Evolutionary conservation across 2,113 vertebrate species (phyloP), one percentile per base, ranked within the genome.

Genomic region (Rhodinocichla rosea): DNA sequence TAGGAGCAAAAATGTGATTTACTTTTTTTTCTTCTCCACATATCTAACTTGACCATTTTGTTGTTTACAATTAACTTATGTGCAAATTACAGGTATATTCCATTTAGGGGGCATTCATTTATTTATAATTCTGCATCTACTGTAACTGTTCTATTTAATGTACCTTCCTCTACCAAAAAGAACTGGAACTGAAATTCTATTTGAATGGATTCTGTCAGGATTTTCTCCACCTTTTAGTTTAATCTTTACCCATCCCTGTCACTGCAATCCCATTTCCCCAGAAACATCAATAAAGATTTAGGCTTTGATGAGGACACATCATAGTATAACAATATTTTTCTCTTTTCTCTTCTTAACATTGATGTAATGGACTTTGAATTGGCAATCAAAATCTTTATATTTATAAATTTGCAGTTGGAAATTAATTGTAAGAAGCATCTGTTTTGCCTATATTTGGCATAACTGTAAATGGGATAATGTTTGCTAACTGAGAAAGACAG

Each of bases 401-500:
- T 90, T 92, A 77, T 52, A 92, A 87, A 80, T 77, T 39, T 93
- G 16, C n/a, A 62, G 50, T 76, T 83, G 53, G 24, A 80, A 88
- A 94, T 80, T 83, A 83, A 40, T 85, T 93, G 67, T 57, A n/a
- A 83, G 55, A n/a, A 82, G 24, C 84, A 94, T 89, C 92, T 92
- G 73, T 67, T 94, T 78, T 87, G 60, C n/a, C 62, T 95, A 15
- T 84, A 84, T 87, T 95, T 89, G 73, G 64, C 50, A 62, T 65
- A 77, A 52, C 20, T 80, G 9, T 94, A 81, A 92, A 70, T 93
- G 76, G 15, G 33, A 80, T 90, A 88, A 92, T 81, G 3, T 86
- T 92, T 93, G 47, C 60, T 95, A 94, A 92, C 85, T n/a, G 37
- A 90, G 35, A 60, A 88, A 93, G 76, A 88, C 76, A 73, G 33